Evolutionary conservation across 2,113 vertebrate species (phyloP), one percentile per base, ranked within the genome.

Genomic region (Coptodon rendalli): DNA sequence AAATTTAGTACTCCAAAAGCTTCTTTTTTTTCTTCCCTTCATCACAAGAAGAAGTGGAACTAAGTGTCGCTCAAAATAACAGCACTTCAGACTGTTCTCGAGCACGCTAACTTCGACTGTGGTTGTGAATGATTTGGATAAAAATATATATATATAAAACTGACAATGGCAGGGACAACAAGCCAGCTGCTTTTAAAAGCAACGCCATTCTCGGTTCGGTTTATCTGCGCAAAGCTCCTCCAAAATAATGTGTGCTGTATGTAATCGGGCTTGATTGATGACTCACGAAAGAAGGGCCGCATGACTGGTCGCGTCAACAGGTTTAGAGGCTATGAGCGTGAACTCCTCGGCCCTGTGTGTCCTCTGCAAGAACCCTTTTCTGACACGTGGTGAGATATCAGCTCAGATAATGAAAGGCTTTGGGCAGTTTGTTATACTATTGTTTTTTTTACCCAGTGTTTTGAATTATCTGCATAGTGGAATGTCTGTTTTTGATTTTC

Each of bases 1-100:
- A 84, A 91, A 89, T 91, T 91, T 87, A 87, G 86, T 53, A 34
- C 73, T 76, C 17, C 13, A 56, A 81, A 88, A 76, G 81, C 80
- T 84, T 85, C 83, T 87, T 85, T 53, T 40, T 53, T 53, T 59
- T 59, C 63, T 38, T 38, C 22, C 82, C 57, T 85, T 88, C 52
- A 76, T 86, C 83, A 48, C 34, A 12, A 78, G 80, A 86, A 85
- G 57, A 76, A 53, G 76, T 24, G 53, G 80, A 87, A 76, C 86
- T 84, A 68, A 83, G 24, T 86, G 73, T 81, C 63, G 16, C 84
- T 89, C 22, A 8, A 85, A 91, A 89, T 91, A 92, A 89, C 80
- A 59, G 4, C 84, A 85, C 84, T 86, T 80, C 59, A 89, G 29
- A 82, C 59, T 82, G 36, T 80, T 93, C 79, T 73, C 50, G 22